Conservation (phyloP, 2,797 vertebrate species). For the Sebastes melanostomus region DNA sequence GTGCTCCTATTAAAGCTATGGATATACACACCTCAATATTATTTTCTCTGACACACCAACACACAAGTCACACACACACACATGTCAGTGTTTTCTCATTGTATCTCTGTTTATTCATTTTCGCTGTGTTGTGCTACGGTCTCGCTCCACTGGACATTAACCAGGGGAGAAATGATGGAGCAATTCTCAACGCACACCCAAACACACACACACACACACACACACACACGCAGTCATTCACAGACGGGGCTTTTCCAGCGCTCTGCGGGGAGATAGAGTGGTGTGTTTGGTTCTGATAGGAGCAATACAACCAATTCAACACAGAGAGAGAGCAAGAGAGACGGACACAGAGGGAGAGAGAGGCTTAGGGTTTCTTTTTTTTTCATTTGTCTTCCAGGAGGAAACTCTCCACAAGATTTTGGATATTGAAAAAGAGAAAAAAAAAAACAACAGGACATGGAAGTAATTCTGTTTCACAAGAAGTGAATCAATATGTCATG, state of each 20-base stretch:
- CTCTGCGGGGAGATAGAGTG: constrained; percentile 54
- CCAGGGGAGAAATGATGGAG: constrained; percentile 63
- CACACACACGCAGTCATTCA: constrained; percentile 26
- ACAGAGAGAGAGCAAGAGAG: constrained; percentile 6
- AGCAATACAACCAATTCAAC: constrained; percentile 51
- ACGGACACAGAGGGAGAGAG: background rate
- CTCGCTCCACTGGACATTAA: constrained; percentile 64
- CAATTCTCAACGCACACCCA: constrained; percentile 48
- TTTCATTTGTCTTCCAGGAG: constrained; percentile 1
- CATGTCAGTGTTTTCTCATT: constrained; percentile 36
- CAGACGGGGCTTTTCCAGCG: constrained; percentile 46
- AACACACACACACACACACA: constrained; percentile 1
- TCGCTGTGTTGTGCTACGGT: constrained; percentile 46
- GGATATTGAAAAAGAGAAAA: background rate
- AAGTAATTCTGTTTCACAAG: constrained; percentile 11
- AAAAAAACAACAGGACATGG: background rate
- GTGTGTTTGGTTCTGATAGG: constrained; percentile 67
- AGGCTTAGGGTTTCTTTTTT: background rate
- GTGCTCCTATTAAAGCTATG: background rate
- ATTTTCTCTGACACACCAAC: background rate
- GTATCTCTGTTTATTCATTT: constrained; percentile 55
- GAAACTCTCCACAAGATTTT: constrained; percentile 22
- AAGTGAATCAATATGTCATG: constrained; percentile 20
- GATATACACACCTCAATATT: constrained; percentile 27
- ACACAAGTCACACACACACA: background rate